Evolutionary conservation across 2,113 vertebrate species (phyloP).

Genomic region (Paedocypris sp.): DNA sequence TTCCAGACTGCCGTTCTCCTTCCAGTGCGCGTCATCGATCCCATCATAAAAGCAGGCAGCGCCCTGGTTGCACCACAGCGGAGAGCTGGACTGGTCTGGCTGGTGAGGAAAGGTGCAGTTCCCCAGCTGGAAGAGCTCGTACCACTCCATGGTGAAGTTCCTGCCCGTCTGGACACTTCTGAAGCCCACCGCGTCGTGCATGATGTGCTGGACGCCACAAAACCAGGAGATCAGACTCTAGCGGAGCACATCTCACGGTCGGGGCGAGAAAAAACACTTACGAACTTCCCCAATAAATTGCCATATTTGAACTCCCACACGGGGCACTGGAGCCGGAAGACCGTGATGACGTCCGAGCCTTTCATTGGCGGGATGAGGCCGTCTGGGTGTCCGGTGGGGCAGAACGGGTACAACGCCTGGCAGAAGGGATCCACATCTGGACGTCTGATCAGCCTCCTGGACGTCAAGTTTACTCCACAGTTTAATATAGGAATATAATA

Average conservation of each 20-base stretch:
- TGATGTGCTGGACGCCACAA: constrained; percentile 71
- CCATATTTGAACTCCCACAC: constrained; percentile 98
- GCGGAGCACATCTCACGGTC: background rate
- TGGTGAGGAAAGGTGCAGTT: constrained; percentile 96
- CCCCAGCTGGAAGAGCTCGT: constrained; percentile 93
- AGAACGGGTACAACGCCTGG: constrained; percentile 87
- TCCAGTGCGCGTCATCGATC: constrained; percentile 89
- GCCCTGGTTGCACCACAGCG: constrained; percentile 97
- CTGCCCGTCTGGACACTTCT: constrained; percentile 62
- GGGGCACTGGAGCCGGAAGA: constrained; percentile 84
- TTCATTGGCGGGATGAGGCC: constrained; percentile 69
- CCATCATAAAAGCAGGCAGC: constrained; percentile 94
- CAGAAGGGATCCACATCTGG: constrained; percentile 79
- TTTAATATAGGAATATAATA: no score
- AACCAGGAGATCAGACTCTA: background rate
- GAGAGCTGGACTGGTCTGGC: constrained; percentile 59
- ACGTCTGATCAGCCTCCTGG: constrained; percentile 79
- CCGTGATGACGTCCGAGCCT: constrained; percentile 72
- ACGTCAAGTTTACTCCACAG: no score
- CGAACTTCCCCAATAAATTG: constrained; percentile 76
- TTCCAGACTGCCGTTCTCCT: constrained; percentile 83
- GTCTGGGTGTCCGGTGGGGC: constrained; percentile 71
- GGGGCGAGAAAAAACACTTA: constrained; percentile 55
- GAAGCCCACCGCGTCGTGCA: constrained; percentile 96
- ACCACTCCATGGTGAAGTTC: constrained; percentile 97